Conservation (phyloP, 2,797 vertebrate genomes). For the Toxotes lorentzi region DNA sequence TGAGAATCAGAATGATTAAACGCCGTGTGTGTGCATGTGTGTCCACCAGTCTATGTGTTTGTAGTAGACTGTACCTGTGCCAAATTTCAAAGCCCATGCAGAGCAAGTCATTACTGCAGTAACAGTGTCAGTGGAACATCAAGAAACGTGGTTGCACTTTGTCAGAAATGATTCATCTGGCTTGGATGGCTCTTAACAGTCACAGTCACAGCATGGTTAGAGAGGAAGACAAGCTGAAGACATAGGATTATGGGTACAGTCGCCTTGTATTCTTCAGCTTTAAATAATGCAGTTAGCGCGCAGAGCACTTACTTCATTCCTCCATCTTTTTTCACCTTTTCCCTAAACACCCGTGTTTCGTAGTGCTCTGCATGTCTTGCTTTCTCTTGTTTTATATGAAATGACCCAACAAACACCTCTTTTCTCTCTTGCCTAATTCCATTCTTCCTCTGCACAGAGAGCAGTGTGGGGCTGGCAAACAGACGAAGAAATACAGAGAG, state of each 20-base stretch:
- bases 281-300: conserved; percentile 82
- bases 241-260: conserved; percentile 60
- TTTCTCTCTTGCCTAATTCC: conserved; percentile 22
- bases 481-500: conserved; percentile 41
- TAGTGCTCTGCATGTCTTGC: conserved; percentile 12
- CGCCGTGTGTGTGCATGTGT: conserved; percentile 33
- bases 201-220: conserved; percentile 24
- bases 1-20: conserved; percentile 76
- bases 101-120: conserved; percentile 35
- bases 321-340: conserved; percentile 64
- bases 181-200: conserved; percentile 16
- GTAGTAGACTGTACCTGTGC: conserved; percentile 57
- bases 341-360: conserved; percentile 49
- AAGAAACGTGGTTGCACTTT: conserved; percentile 20
- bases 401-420: conserved; percentile 8
- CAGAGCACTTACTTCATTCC: conserved; percentile 65
- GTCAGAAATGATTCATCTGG: conserved; percentile 17
- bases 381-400: conserved; percentile 32
- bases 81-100: conserved; percentile 49
- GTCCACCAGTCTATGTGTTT: conserved; percentile 44
- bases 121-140: conserved; percentile 25
- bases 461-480: conserved; percentile 12
- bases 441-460: conserved; percentile 16
- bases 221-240: conserved; percentile 50
- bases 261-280: conserved; percentile 55